Conservation (phyloP, 1,140 invertebrate species). For the Chymomyza costata region DNA sequence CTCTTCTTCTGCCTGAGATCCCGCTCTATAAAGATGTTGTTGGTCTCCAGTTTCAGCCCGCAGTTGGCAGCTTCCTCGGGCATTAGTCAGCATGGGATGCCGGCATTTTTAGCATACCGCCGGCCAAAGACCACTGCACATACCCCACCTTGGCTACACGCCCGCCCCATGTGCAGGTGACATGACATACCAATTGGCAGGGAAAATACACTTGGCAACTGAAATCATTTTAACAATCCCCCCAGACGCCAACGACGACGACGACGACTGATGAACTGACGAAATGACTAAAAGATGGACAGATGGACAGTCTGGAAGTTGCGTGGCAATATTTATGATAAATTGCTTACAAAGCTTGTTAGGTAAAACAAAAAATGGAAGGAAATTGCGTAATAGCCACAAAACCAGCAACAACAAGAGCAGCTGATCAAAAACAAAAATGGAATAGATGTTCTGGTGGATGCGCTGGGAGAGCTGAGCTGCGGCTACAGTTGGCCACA, state of each 20-base stretch:
- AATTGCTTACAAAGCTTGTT: constrained; percentile 49
- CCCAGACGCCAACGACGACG: constrained; percentile 22
- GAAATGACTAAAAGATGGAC: constrained; percentile 23
- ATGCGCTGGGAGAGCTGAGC: too few relatives aligned
- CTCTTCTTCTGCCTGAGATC: too few relatives aligned
- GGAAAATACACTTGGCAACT: neutral
- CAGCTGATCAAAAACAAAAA: neutral
- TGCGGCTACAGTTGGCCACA: constrained; percentile 21
- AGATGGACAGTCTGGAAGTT: constrained; percentile 33
- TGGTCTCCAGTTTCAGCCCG: too few relatives aligned
- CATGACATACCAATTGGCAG: neutral
- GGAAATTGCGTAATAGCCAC: constrained; percentile 17
- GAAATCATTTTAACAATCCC: constrained; percentile 1
- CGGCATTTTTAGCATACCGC: constrained; percentile 2
- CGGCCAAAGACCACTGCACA: neutral
- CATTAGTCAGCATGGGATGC: neutral
- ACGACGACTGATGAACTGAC: too few relatives aligned
- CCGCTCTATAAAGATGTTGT: too few relatives aligned
- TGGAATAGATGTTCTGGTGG: too few relatives aligned
- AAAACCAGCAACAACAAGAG: neutral
- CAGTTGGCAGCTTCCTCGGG: too few relatives aligned
- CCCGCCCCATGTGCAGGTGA: constrained; percentile 10
- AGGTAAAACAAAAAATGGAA: too few relatives aligned
- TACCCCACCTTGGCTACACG: too few relatives aligned
- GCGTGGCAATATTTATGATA: constrained; percentile 43